These are phyloP conservation scores for Disparrhopalites patrizii DNA, from an alignment of 2,888 invertebrate species.

Conservation along the genomic window DNA sequence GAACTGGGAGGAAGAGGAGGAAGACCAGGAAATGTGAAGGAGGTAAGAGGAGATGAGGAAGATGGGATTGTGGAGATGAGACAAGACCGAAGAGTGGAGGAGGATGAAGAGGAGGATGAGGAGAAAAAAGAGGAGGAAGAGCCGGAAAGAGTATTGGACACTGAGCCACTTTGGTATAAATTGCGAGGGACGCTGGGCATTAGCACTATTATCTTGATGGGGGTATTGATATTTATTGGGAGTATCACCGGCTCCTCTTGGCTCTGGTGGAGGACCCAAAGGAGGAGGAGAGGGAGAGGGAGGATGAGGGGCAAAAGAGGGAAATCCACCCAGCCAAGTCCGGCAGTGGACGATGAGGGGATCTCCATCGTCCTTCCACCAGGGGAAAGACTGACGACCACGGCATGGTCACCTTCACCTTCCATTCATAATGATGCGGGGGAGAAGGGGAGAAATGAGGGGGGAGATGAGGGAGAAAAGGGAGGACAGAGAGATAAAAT, in stretches of 20 bases:
- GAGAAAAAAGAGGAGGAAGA: not conserved
- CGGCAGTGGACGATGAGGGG: not conserved
- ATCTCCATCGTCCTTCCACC: not conserved
- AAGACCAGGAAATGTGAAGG: not conserved
- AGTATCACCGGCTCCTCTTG: conserved; percentile 14
- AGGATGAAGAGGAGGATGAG: not conserved
- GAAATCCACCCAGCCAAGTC: not conserved
- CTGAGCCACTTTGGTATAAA: conserved; percentile 32
- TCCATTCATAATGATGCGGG: conserved; percentile 15
- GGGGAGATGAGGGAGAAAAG: no score
- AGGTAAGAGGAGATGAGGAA: not conserved
- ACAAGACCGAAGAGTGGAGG: not conserved
- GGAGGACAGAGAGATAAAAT: no score
- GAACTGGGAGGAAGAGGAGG: not conserved
- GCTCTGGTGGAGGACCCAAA: not conserved
- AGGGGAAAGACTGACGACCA: conserved; percentile 3
- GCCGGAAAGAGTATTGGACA: not conserved
- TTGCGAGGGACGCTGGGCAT: conserved; percentile 41
- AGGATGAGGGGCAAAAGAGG: not conserved
- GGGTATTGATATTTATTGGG: conserved; percentile 48
- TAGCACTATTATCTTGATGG: conserved; percentile 46
- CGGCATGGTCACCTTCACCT: conserved; percentile 13
- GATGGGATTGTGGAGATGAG: not conserved
- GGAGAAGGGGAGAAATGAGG: no score
- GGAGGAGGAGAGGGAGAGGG: not conserved